phyloP scores from a whole-genome alignment of 2,888 invertebrate genomes.

The Drosophila recens region DNA sequence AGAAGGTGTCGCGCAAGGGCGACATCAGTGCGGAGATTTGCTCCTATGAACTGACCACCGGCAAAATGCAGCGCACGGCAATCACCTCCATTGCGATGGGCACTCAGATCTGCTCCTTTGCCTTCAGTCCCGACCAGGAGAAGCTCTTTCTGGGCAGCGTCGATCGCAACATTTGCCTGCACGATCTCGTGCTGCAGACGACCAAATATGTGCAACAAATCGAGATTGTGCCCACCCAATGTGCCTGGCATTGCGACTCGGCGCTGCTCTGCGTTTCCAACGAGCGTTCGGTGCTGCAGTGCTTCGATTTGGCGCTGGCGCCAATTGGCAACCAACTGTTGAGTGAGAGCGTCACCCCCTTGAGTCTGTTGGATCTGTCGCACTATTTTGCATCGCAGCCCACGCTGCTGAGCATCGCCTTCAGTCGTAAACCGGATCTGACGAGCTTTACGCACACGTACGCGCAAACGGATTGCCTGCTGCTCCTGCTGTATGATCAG shows the following conservation, averaged over 20 bases:
- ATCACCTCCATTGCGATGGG: constrained; percentile 90
- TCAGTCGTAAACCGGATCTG: constrained; percentile 87
- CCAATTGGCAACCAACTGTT: constrained; percentile 89
- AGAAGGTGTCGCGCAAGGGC: constrained; percentile 90
- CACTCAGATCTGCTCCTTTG: constrained; percentile 89
- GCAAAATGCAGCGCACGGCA: constrained; percentile 88
- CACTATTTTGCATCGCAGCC: constrained; percentile 86
- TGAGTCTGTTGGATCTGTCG: constrained; percentile 89
- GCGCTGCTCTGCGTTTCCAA: constrained; percentile 89
- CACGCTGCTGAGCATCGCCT: constrained; percentile 87
- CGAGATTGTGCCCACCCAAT: constrained; percentile 90
- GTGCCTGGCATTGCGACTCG: constrained; percentile 91
- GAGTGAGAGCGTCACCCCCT: constrained; percentile 88
- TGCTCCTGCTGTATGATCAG: constrained; percentile 88
- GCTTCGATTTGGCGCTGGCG: constrained; percentile 90
- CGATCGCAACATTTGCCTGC: constrained; percentile 92
- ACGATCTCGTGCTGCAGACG: constrained; percentile 91
- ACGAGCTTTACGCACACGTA: constrained; percentile 81
- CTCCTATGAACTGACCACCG: constrained; percentile 86
- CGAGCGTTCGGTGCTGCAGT: constrained; percentile 90
- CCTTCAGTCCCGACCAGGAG: constrained; percentile 90
- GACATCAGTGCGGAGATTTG: constrained; percentile 91
- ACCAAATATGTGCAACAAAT: constrained; percentile 90
- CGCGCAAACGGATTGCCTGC: constrained; percentile 86
- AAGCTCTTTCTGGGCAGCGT: constrained; percentile 93